Evolutionary conservation across 2,797 vertebrate species (phyloP).

Genomic region (Rhinogobio ventralis): DNA sequence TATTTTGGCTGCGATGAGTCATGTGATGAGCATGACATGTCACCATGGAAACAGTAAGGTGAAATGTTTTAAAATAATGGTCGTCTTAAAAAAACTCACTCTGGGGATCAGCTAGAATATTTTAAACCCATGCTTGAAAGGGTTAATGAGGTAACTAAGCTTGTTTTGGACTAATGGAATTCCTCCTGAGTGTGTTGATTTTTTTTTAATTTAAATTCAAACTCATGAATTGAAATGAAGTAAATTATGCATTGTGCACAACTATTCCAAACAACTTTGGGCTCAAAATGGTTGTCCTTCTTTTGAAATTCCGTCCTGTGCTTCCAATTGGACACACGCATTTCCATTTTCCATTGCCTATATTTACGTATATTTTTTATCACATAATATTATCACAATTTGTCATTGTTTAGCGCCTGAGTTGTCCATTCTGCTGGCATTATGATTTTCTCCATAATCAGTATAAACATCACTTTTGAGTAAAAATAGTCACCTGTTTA

Average conservation of each 20-base stretch:
- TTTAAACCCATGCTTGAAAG: too few species aligned
- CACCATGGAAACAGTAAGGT: too few species aligned
- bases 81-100: too few species aligned
- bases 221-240: neutral
- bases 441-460: slow-evolving; percentile 1
- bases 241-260: neutral
- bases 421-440: neutral
- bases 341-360: neutral
- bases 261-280: neutral
- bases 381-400: slow-evolving; percentile 9
- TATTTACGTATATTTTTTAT: too few species aligned
- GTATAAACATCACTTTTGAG: neutral
- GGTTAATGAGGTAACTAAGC: neutral
- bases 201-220: neutral
- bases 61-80: too few species aligned
- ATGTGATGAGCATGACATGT: too few species aligned
- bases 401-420: neutral
- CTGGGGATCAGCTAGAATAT: too few species aligned
- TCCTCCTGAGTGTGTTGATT: neutral
- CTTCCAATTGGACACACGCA: neutral
- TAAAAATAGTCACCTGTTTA: neutral
- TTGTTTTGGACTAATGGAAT: neutral
- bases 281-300: neutral
- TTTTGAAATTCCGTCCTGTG: neutral
- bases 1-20: too few species aligned